Evolutionary conservation across 64 coral and sea anemone genomes (phyloP).

Genomic region (Pocillopora verrucosa): DNA sequence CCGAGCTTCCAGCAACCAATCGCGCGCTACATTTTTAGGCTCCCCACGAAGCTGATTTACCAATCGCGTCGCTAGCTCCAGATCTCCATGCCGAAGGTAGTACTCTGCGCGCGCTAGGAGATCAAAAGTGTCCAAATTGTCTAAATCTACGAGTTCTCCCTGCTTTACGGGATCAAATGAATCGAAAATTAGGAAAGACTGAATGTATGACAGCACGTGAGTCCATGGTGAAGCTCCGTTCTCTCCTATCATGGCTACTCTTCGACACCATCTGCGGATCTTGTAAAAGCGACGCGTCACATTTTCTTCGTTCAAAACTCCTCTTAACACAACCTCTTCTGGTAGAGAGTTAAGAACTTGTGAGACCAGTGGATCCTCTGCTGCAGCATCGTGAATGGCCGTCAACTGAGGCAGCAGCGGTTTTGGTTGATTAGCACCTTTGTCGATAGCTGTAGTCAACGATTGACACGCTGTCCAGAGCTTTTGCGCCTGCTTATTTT

Average conservation of each 20-base stretch:
- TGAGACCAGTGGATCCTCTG: constrained; percentile 56
- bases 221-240: constrained; percentile 79
- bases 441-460: constrained; percentile 66
- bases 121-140: constrained; percentile 83
- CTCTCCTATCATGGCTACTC: constrained; percentile 93
- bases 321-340: constrained; percentile 60
- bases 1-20: constrained; percentile 90
- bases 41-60: constrained; percentile 96
- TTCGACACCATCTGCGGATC: constrained; percentile 69
- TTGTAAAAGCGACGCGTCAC: constrained; percentile 74
- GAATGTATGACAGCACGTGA: constrained; percentile 84
- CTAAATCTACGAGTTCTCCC: constrained; percentile 74
- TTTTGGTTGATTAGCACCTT: constrained; percentile 17
- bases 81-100: constrained; percentile 76
- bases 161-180: constrained; percentile 75
- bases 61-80: constrained; percentile 88
- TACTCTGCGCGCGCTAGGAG: constrained; percentile 87
- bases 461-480: constrained; percentile 92
- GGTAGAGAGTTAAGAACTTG: constrained; percentile 73
- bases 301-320: constrained; percentile 74
- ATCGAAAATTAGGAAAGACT: constrained; percentile 95
- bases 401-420: constrained; percentile 63
- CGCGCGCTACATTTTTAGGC: constrained; percentile 71
- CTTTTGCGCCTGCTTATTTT: constrained; percentile 76
- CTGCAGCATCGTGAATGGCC: constrained; percentile 61